Evolutionary conservation across 2,113 vertebrate species (phyloP).

Genomic region (Quiscalus mexicanus): DNA sequence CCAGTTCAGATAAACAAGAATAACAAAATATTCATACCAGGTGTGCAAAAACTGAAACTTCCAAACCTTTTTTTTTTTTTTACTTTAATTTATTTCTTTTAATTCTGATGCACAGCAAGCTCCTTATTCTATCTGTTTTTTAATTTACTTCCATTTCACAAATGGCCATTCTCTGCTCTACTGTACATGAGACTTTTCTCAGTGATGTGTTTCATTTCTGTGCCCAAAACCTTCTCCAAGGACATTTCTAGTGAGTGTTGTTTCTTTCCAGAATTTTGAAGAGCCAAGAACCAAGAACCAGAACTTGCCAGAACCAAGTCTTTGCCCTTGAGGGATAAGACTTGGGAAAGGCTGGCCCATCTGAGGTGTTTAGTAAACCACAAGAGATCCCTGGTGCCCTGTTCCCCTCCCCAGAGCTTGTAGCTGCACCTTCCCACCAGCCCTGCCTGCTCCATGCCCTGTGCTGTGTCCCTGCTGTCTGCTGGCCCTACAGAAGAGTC

Average conservation of each 20-base stretch:
- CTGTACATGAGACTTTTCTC: neutral
- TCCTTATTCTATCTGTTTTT: neutral
- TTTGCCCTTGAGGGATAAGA: neutral
- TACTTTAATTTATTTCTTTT: neutral
- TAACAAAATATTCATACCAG: neutral
- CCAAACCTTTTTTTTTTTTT: neutral
- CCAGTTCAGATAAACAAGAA: neutral
- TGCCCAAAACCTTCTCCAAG: neutral
- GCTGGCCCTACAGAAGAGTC: neutral
- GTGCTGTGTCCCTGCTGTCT: fast-evolving
- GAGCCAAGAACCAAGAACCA: no score
- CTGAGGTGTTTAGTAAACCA: neutral
- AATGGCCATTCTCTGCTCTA: neutral
- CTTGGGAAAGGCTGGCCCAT: neutral
- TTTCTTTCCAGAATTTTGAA: neutral
- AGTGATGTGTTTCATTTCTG: neutral
- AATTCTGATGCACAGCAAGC: neutral
- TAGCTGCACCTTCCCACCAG: neutral
- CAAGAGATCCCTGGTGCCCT: neutral
- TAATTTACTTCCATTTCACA: neutral
- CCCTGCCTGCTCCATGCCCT: fast-evolving
- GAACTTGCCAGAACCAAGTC: neutral
- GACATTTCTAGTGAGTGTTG: neutral
- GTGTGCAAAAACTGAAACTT: neutral
- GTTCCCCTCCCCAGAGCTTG: neutral